These are phyloP conservation scores for Lepus timidus DNA, from an alignment of 2,113 vertebrate genomes.

Conservation along the genomic window DNA sequence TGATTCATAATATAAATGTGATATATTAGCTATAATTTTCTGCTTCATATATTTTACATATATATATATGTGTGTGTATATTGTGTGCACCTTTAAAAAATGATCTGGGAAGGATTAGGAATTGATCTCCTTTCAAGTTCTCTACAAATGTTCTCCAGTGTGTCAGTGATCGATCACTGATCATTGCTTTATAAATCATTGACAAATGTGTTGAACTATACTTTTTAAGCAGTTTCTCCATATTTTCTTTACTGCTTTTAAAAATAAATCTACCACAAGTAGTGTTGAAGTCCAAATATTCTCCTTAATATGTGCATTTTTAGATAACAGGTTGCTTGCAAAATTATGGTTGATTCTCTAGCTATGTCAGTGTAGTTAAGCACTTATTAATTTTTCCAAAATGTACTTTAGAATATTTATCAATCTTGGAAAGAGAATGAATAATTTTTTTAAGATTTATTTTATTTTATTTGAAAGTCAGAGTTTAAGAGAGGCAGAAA, in stretches of 20 bases:
- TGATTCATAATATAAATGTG: not conserved
- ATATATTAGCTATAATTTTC: not conserved
- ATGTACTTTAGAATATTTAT: constrained; percentile 10
- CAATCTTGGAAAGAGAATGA: not conserved
- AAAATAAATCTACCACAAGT: not conserved
- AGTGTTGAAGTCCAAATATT: not conserved
- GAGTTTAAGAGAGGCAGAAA: no score
- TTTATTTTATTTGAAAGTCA: no score
- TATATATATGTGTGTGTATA: not conserved
- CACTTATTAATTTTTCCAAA: not conserved
- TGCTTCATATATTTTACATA: constrained; percentile 6
- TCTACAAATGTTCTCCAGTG: not conserved
- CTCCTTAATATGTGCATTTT: not conserved
- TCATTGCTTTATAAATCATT: constrained; percentile 2
- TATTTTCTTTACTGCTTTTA: not conserved
- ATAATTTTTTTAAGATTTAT: not conserved
- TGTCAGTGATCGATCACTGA: not conserved
- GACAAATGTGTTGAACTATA: not conserved
- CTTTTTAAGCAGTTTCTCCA: not conserved
- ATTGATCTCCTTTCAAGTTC: not conserved
- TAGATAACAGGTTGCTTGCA: not conserved
- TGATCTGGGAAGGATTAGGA: not conserved
- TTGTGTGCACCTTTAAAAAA: not conserved
- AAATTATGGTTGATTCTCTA: not conserved
- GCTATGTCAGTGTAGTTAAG: not conserved